phyloP scores from a whole-genome alignment of 2,113 vertebrate species.

The Leptocoma aspasia region DNA sequence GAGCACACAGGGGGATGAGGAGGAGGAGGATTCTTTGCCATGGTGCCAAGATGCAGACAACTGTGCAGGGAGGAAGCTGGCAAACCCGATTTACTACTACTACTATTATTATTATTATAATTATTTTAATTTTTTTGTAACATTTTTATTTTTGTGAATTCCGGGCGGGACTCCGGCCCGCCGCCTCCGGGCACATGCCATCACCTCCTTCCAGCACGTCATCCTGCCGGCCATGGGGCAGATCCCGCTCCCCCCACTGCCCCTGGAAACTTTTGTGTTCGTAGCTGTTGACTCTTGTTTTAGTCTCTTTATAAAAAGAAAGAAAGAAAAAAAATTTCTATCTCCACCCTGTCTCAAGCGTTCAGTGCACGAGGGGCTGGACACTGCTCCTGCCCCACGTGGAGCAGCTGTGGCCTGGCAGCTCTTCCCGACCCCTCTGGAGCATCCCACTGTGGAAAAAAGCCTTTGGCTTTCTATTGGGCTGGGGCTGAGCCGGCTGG shows the following conservation, averaged over 20 bases:
- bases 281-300: constrained; percentile 58
- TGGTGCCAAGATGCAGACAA: constrained; percentile 25
- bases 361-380: not conserved
- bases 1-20: not conserved
- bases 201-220: not conserved
- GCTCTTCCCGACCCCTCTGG: not conserved
- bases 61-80: constrained; percentile 52
- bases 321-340: not conserved
- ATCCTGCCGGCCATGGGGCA: not conserved
- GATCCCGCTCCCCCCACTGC: not conserved
- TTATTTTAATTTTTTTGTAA: constrained; percentile 67
- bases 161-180: not conserved
- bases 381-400: not conserved
- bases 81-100: constrained; percentile 58
- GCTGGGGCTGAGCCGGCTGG: not conserved
- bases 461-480: not conserved
- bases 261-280: constrained; percentile 27
- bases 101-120: constrained; percentile 54
- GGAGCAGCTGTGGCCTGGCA: not conserved
- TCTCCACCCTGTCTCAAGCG: constrained; percentile 13
- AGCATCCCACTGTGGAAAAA: not conserved
- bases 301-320: constrained; percentile 61
- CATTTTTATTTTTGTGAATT: constrained; percentile 55
- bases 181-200: not conserved
- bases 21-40: constrained; percentile 35